Percentiles rank a stretch among this genome's conserved stretches.
These are phyloP conservation scores for Strigops habroptila DNA, from an alignment of 2,113 vertebrate species.

Conservation along the genomic window DNA sequence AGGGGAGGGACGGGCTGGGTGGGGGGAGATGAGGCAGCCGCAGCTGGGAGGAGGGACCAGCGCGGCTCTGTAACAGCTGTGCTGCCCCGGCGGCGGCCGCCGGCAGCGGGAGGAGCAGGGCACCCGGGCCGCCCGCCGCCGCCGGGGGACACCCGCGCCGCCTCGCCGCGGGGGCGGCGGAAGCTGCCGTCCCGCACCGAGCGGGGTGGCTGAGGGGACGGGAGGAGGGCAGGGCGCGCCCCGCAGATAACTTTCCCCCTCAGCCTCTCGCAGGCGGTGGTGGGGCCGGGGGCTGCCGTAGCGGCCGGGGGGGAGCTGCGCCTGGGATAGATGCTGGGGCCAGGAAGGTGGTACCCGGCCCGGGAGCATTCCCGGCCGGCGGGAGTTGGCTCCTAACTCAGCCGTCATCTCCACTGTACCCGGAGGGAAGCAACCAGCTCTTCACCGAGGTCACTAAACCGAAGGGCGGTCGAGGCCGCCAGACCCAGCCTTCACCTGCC, in stretches of 20 bases:
- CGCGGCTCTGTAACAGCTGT: slow-evolving; percentile 77
- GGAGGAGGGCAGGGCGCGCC: not conserved
- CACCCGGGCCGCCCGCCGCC: not conserved
- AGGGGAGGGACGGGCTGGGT: slow-evolving; percentile 71
- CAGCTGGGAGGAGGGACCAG: slow-evolving; percentile 76
- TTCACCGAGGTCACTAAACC: not conserved
- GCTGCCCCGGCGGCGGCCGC: slow-evolving; percentile 56
- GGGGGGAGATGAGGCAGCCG: slow-evolving; percentile 73
- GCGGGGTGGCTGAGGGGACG: not conserved
- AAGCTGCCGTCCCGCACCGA: not conserved
- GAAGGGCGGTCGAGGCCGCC: not conserved
- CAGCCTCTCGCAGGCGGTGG: too few relatives aligned
- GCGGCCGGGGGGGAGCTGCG: not conserved
- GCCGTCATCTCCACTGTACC: not conserved
- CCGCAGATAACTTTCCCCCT: not conserved
- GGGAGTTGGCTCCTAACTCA: not conserved
- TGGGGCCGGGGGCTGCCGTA: not conserved
- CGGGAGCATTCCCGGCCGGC: not conserved
- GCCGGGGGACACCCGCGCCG: not conserved
- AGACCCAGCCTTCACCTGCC: not conserved
- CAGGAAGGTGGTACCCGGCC: not conserved
- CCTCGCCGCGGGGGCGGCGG: not conserved
- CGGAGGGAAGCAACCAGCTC: not conserved
- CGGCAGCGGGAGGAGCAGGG: slow-evolving; percentile 57
- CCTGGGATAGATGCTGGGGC: not conserved